Percentiles rank a stretch among this genome's conserved stretches.
These are phyloP conservation scores for Luperina nickerlii DNA, from an alignment of 2,888 invertebrate species.

Conservation along the genomic window DNA sequence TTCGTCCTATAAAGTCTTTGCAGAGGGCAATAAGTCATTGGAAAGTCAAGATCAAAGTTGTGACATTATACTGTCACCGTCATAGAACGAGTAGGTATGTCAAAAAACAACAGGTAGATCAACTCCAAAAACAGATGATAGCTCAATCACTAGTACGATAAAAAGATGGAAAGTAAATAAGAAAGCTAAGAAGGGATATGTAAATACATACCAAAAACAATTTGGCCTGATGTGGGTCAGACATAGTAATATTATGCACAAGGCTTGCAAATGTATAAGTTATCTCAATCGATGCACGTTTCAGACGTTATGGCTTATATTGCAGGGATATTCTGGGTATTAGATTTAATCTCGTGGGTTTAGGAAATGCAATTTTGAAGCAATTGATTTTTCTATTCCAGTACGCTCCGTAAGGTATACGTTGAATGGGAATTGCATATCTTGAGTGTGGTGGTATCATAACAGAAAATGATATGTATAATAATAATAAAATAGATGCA, in stretches of 20 bases:
- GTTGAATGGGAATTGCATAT: conserved; percentile 21
- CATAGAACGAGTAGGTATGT: not conserved
- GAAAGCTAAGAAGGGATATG: not conserved
- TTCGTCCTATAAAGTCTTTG: not conserved
- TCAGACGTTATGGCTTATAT: conserved; percentile 25
- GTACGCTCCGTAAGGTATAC: not conserved
- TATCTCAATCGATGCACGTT: conserved; percentile 37
- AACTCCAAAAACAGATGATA: not conserved
- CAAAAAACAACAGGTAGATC: not conserved
- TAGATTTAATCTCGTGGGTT: conserved; percentile 48
- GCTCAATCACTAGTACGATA: not conserved
- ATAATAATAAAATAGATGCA: not conserved
- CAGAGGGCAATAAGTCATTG: not conserved
- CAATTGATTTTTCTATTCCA: conserved; percentile 43
- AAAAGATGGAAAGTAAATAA: not conserved
- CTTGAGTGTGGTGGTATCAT: not conserved
- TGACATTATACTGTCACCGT: too few species aligned
- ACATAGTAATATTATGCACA: conserved; percentile 30
- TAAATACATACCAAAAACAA: conserved; percentile 20
- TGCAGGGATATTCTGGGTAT: conserved; percentile 37
- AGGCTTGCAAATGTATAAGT: conserved; percentile 31
- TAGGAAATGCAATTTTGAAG: conserved; percentile 36
- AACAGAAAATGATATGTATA: not conserved
- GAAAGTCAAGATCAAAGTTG: not conserved
- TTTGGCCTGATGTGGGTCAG: conserved; percentile 27